Conservation (phyloP, 2,888 invertebrate genomes). For the Phlogophora meticulosa region DNA sequence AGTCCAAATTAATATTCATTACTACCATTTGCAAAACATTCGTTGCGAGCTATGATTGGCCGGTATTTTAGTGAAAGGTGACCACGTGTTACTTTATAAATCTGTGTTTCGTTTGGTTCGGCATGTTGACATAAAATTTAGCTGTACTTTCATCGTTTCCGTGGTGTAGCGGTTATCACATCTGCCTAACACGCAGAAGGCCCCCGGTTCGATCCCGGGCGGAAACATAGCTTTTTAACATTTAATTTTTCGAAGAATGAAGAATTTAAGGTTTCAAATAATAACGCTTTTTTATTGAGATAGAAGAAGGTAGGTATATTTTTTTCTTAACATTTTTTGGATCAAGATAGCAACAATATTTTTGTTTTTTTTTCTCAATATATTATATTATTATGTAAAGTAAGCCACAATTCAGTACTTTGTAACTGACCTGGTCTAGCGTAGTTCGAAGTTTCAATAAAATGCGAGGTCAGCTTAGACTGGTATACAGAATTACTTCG, state of each 20-base stretch:
- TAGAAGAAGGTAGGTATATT: too few relatives aligned
- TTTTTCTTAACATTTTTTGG: too few relatives aligned
- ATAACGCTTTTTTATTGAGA: too few relatives aligned
- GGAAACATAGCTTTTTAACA: constrained; percentile 92
- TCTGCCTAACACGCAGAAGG: constrained; percentile 98
- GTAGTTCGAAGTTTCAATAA: too few relatives aligned
- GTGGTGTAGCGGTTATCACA: constrained; percentile 98
- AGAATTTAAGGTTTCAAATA: too few relatives aligned
- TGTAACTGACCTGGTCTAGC: too few relatives aligned
- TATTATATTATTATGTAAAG: too few relatives aligned
- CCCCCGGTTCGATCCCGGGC: constrained; percentile 97
- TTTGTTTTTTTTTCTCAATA: too few relatives aligned
- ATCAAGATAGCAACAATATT: too few relatives aligned
- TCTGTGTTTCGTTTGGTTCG: constrained; percentile 3
- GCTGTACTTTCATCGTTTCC: constrained; percentile 11
- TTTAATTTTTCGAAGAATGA: background rate
- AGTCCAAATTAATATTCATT: constrained; percentile 6
- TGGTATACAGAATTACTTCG: too few relatives aligned
- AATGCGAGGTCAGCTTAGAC: too few relatives aligned
- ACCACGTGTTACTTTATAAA: constrained; percentile 15
- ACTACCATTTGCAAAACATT: background rate
- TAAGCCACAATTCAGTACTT: too few relatives aligned
- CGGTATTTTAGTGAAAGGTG: constrained; percentile 49
- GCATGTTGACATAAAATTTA: constrained; percentile 14
- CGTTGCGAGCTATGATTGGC: background rate